These are phyloP conservation scores for Montipora cactus DNA, from an alignment of 64 coral and sea anemone genomes.

Conservation along the genomic window DNA sequence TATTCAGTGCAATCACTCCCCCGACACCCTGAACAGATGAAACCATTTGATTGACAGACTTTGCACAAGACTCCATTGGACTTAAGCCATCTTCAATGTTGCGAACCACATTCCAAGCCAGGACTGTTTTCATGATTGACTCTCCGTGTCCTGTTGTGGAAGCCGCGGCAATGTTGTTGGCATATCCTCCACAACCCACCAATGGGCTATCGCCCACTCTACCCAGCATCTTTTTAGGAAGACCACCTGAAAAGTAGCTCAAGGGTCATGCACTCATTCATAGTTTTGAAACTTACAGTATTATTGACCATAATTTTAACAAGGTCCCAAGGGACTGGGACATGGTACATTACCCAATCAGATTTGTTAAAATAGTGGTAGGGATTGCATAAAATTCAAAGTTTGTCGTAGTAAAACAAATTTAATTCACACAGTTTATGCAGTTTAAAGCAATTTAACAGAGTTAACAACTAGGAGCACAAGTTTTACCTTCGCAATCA, in stretches of 20 bases:
- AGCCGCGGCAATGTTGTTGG: constrained; percentile 1
- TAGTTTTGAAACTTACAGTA: not conserved
- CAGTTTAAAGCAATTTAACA: too few species aligned
- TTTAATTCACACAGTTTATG: too few species aligned
- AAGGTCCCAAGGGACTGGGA: too few species aligned
- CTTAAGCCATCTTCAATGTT: constrained; percentile 74
- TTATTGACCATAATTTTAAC: not conserved
- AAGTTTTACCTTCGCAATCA: too few species aligned
- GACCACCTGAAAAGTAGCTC: not conserved
- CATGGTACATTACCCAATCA: too few species aligned
- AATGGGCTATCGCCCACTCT: constrained; percentile 48
- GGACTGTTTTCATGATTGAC: constrained; percentile 87
- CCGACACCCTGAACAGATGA: constrained; percentile 71
- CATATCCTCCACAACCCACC: constrained; percentile 56
- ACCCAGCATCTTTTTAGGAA: constrained; percentile 13
- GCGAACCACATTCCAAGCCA: constrained; percentile 81
- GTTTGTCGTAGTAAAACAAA: too few species aligned
- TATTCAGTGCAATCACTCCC: constrained; percentile 85
- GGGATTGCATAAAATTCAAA: too few species aligned
- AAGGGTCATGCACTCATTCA: not conserved
- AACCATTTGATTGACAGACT: constrained; percentile 75
- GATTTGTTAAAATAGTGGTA: too few species aligned
- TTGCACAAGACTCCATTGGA: constrained; percentile 61
- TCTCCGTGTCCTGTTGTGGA: constrained; percentile 54
- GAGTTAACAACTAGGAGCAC: too few species aligned